Conservation (phyloP, 2,888 invertebrate genomes). For the Platycnemis pennipes region DNA sequence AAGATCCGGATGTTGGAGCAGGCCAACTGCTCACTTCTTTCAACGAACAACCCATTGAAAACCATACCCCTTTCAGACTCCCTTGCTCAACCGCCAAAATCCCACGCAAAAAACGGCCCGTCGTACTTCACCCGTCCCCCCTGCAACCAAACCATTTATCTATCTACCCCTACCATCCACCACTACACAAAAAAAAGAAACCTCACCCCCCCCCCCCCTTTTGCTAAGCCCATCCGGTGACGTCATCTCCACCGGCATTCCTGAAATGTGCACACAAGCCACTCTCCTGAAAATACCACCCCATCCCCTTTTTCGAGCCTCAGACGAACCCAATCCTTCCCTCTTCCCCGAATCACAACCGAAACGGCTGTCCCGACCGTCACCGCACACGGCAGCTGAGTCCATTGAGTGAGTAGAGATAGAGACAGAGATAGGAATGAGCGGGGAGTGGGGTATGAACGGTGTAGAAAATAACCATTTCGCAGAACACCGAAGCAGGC, state of each 20-base stretch:
- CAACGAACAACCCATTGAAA: not conserved
- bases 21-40: not conserved
- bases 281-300: not conserved
- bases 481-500: not conserved
- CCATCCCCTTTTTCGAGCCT: not conserved
- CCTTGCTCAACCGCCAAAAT: not conserved
- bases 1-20: not conserved
- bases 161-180: not conserved
- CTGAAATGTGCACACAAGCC: not conserved
- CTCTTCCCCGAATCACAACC: not conserved
- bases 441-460: not conserved
- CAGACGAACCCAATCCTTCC: not conserved
- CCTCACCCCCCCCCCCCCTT: not conserved
- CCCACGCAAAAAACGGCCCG: not conserved
- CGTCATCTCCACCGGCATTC: not conserved
- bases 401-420: not conserved
- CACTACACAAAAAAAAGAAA: not conserved
- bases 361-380: not conserved
- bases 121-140: not conserved
- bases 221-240: not conserved
- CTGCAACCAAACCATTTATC: not conserved
- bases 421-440: not conserved
- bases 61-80: not conserved
- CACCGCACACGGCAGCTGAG: not conserved
- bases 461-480: not conserved